Evolutionary conservation across 2,113 vertebrate genomes (phyloP).

Genomic region (Atrichornis clamosus): DNA sequence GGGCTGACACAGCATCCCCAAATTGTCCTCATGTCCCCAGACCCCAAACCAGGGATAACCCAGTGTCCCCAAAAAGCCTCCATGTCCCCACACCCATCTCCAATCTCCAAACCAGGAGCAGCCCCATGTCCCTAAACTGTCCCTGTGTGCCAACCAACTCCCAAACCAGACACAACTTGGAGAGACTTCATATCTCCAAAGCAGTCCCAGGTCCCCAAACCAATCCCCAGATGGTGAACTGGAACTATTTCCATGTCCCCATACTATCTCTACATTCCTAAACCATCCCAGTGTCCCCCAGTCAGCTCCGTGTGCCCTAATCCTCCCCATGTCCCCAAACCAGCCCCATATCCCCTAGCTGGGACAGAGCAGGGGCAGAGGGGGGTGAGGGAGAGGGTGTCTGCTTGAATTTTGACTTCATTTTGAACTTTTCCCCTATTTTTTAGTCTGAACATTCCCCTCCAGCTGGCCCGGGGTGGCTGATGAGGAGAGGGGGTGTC

Average conservation of each 20-base stretch:
- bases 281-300: not conserved
- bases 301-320: not conserved
- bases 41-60: fast-evolving
- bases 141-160: not conserved
- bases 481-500: not conserved
- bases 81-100: fast-evolving
- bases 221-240: not conserved
- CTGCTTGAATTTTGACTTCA: not conserved
- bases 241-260: fast-evolving
- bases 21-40: not conserved
- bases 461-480: not conserved
- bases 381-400: not conserved
- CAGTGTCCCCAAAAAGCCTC: not conserved
- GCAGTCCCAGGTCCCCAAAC: not conserved
- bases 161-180: not conserved
- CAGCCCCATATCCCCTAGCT: not conserved
- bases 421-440: not conserved
- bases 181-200: not conserved
- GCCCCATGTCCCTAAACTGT: not conserved
- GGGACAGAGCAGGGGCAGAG: not conserved
- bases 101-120: not conserved
- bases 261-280: not conserved
- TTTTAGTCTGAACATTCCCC: not conserved
- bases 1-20: not conserved
- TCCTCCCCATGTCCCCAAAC: not conserved